Evolutionary conservation across 2,888 invertebrate genomes (phyloP).

Genomic region (Ferrisia virgata): DNA sequence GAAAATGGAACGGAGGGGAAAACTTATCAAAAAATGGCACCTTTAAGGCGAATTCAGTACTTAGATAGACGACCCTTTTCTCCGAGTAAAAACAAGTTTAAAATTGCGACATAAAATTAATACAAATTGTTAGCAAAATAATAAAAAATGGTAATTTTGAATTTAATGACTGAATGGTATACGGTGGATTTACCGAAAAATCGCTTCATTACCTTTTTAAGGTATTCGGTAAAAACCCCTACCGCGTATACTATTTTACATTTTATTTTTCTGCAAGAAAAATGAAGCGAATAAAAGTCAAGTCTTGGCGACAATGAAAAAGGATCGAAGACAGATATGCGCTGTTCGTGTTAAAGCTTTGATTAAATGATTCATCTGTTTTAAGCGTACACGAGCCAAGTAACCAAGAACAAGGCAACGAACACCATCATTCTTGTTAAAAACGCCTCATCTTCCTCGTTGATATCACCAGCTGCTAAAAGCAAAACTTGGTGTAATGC

Average conservation of each 20-base stretch:
- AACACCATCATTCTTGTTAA: slow-evolving; percentile 38
- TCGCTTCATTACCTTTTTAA: not conserved
- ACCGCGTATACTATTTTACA: not conserved
- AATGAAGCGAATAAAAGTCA: slow-evolving; percentile 1
- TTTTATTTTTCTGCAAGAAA: not conserved
- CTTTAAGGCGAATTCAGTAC: not conserved
- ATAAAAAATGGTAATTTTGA: not conserved
- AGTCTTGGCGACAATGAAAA: not conserved
- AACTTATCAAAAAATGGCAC: slow-evolving; percentile 10
- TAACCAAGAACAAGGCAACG: slow-evolving; percentile 19
- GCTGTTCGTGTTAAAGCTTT: not conserved
- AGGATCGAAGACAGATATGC: not conserved
- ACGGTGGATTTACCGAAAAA: not conserved
- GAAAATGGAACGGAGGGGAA: not conserved
- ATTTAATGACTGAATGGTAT: not conserved
- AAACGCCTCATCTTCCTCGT: slow-evolving; percentile 39
- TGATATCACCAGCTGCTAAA: slow-evolving; percentile 35
- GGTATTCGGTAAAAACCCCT: not conserved
- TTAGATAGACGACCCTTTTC: not conserved
- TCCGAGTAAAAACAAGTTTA: not conserved
- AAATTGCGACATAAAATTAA: no score
- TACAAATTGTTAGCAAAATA: no score
- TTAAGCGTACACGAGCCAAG: slow-evolving; percentile 43
- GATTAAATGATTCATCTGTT: not conserved
- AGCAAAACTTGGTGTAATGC: slow-evolving; percentile 11